These are phyloP conservation scores for Chloebia gouldiae DNA, from an alignment of 2,113 vertebrate genomes.

Conservation along the genomic window DNA sequence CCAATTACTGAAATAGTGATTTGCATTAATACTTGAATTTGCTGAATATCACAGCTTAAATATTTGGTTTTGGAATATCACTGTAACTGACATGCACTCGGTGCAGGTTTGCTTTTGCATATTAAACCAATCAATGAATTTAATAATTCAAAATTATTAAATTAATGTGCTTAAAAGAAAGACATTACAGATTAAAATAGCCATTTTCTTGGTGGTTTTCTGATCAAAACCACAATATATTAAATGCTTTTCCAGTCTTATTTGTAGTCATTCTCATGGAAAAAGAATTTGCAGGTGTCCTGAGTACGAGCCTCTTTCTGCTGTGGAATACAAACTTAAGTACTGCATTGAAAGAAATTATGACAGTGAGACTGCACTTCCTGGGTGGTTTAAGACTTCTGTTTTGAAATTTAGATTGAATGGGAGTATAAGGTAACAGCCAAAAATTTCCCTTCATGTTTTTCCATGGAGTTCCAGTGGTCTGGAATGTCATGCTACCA, in stretches of 20 bases:
- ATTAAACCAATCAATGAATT: neutral
- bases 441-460: neutral
- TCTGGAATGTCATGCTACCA: rapidly evolving
- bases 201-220: neutral
- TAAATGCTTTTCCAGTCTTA: neutral
- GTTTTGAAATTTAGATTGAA: neutral
- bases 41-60: neutral
- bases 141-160: neutral
- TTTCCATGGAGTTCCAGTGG: neutral
- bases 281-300: neutral
- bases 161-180: neutral
- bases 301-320: neutral
- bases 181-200: neutral
- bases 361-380: neutral
- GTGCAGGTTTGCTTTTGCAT: neutral
- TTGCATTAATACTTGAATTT: neutral
- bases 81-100: rapidly evolving
- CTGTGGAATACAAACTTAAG: neutral
- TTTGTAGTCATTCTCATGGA: neutral
- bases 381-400: neutral
- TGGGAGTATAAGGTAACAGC: neutral
- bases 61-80: neutral
- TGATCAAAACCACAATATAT: neutral
- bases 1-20: neutral
- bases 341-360: neutral